Percentiles rank a stretch among this genome's conserved stretches.
phyloP scores from a whole-genome alignment of 2,113 vertebrate genomes.

The Tychaedon coryphoeus region DNA sequence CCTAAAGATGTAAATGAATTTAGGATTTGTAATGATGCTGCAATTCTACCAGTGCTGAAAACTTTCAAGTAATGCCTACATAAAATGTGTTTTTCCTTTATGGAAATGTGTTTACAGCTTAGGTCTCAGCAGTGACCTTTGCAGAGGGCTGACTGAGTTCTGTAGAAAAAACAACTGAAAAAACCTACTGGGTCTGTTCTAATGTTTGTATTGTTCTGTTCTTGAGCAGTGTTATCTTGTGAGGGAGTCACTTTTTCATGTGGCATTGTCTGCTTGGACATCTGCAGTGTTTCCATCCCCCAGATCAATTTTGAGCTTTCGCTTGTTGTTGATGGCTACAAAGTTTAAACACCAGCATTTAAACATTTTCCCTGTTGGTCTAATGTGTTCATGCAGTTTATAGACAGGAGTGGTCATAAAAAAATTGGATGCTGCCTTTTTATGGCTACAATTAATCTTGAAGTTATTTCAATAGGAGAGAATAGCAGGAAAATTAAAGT shows the following conservation, averaged over 20 bases:
- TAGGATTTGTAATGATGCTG: neutral
- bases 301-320: neutral
- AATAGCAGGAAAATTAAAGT: neutral
- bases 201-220: neutral
- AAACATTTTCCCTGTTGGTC: neutral
- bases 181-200: neutral
- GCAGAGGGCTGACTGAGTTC: neutral
- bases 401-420: constrained; percentile 27
- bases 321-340: neutral
- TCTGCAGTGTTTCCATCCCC: neutral
- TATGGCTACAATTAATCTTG: constrained; percentile 31
- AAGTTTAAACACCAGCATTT: neutral
- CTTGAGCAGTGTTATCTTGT: neutral
- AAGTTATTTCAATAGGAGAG: neutral
- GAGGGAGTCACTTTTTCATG: neutral
- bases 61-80: neutral
- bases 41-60: neutral
- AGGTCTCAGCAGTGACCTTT: neutral
- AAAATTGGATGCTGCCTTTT: constrained; percentile 33
- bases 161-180: neutral
- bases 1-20: neutral
- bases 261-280: neutral
- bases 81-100: neutral
- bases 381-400: neutral
- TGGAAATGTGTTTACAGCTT: neutral